These are phyloP conservation scores for Gallinago solitaria DNA, from an alignment of 2,797 vertebrate species.

Conservation along the genomic window DNA sequence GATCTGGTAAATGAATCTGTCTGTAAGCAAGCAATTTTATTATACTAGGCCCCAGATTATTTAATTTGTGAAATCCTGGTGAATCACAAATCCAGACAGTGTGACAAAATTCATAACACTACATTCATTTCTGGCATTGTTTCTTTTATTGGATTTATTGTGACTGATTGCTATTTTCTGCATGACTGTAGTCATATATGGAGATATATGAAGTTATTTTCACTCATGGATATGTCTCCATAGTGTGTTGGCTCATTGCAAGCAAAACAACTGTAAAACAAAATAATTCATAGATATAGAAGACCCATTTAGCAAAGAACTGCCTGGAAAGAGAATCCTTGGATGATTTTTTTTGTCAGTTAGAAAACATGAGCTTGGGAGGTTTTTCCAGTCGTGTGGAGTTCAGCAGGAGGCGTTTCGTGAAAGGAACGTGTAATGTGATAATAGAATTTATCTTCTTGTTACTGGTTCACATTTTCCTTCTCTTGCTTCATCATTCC, in stretches of 20 bases:
- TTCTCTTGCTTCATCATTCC: neutral
- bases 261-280: neutral
- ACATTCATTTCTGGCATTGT: neutral
- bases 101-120: conserved; percentile 26
- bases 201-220: conserved; percentile 10
- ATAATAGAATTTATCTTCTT: neutral
- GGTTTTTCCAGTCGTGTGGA: neutral
- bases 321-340: neutral
- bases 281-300: neutral
- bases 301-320: neutral
- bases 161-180: neutral
- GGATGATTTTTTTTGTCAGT: neutral
- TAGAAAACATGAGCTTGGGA: neutral
- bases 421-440: neutral
- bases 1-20: neutral
- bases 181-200: neutral
- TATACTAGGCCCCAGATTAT: neutral
- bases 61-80: conserved; percentile 44
- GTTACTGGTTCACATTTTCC: neutral
- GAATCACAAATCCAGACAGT: conserved; percentile 12
- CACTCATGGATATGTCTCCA: neutral
- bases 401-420: neutral
- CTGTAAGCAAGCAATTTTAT: neutral
- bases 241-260: neutral
- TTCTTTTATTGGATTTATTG: neutral